Percentiles rank a stretch among this genome's conserved stretches.
phyloP scores from a whole-genome alignment of 2,113 vertebrate genomes.

The Pipa parva region DNA sequence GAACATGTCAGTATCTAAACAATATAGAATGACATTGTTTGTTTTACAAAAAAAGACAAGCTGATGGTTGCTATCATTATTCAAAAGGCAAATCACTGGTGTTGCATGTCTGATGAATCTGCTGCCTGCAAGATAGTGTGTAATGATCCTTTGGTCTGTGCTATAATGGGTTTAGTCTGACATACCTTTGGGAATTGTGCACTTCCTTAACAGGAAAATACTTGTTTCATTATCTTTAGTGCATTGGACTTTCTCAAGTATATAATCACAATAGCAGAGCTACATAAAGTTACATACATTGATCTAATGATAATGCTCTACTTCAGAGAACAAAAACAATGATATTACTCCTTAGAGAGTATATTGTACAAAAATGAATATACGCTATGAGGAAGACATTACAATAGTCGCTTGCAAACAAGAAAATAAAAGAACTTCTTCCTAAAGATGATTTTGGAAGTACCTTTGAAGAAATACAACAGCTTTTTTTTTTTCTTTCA shows the following conservation, averaged over 20 bases:
- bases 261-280: conserved; percentile 41
- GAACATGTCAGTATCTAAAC: conserved; percentile 7
- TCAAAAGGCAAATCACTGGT: conserved; percentile 41
- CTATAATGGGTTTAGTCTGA: conserved; percentile 41
- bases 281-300: conserved; percentile 44
- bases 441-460: conserved; percentile 12
- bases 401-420: conserved; percentile 9
- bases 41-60: conserved; percentile 40
- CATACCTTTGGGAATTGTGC: conserved; percentile 37
- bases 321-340: conserved; percentile 43
- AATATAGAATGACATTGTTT: conserved; percentile 25
- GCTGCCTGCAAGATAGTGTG: conserved; percentile 41
- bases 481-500: conserved; percentile 7
- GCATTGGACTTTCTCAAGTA: conserved; percentile 42
- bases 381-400: conserved; percentile 28
- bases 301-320: conserved; percentile 42
- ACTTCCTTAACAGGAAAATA: conserved; percentile 43
- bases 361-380: conserved; percentile 36
- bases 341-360: conserved; percentile 40
- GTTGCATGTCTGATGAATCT: conserved; percentile 42
- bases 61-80: conserved; percentile 40
- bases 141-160: conserved; percentile 43
- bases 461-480: neutral
- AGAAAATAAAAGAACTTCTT: conserved; percentile 28
- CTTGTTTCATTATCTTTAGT: conserved; percentile 44